Evolutionary conservation across 2,888 invertebrate species (phyloP).

Genomic region (Phoronis australis): DNA sequence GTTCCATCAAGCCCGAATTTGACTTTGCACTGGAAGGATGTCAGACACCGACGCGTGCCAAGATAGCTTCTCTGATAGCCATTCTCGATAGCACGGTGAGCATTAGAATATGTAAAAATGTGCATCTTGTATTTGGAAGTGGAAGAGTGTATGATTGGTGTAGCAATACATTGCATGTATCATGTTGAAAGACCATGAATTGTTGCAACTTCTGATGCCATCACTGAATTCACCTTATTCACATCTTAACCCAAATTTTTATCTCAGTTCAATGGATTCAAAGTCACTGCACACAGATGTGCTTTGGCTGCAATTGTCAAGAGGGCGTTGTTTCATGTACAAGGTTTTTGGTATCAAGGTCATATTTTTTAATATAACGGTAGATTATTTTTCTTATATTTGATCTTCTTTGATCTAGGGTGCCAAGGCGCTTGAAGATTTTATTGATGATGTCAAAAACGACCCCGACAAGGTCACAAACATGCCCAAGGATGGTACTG

Average conservation of each 20-base stretch:
- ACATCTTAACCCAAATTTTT: background rate
- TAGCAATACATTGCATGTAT: too few species aligned
- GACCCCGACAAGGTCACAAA: conserved; percentile 57
- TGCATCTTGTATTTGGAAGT: background rate
- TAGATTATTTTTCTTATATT: too few species aligned
- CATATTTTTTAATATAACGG: too few species aligned
- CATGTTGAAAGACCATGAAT: too few species aligned
- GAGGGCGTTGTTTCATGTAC: too few species aligned
- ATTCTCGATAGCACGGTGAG: conserved; percentile 70
- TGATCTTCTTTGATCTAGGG: conserved; percentile 60
- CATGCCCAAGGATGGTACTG: conserved; percentile 94
- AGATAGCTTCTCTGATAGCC: conserved; percentile 69
- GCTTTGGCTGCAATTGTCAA: too few species aligned
- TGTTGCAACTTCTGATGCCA: too few species aligned
- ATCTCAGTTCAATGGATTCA: too few species aligned
- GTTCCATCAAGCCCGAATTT: conserved; percentile 72
- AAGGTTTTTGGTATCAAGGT: too few species aligned
- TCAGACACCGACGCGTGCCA: conserved; percentile 59
- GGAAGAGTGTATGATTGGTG: too few species aligned
- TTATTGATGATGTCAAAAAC: conserved; percentile 78
- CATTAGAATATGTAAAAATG: too few species aligned
- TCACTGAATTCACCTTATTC: background rate
- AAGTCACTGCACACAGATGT: too few species aligned
- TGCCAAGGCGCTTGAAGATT: conserved; percentile 83
- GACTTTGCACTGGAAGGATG: conserved; percentile 68